Evolutionary conservation across 2,797 vertebrate species (phyloP), one percentile per base, ranked within the genome.

Genomic region (Champsocephalus esox): DNA sequence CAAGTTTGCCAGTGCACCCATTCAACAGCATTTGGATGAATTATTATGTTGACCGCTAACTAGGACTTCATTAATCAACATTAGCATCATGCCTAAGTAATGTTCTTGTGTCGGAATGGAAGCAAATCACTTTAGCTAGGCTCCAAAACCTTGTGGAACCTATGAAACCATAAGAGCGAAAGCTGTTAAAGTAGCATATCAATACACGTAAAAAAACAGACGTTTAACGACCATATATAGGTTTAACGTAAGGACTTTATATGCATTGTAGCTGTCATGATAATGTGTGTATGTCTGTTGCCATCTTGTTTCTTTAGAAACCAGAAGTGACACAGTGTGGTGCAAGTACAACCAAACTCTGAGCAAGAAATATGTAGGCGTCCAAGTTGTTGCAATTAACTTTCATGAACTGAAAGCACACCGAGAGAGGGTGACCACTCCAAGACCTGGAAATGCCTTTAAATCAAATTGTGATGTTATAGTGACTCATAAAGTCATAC

Each of bases 81-180:
- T 19, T 54, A 21, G 41, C 3, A 21, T 70, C 54, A 3, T 11
- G 74, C 51, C 60, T 71, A 46, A 52, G 62, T 44, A 34, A 63
- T 64, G 62, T 55, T 73, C 46, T 61, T 48, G 44, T 52, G 66
- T 64, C 21, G 52, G 51, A 62, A 51, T 54, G 32, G 54, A 58
- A 41, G 3, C 38, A 67, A 66, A 79, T 63, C 46, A 52, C 51
- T 51, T 52, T 14, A 76, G 57, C 19, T 32, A 56, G 4, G 11
- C 44, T 60, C 52, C 16, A 55, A 69, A 54, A 58, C 34, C 68
- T 21, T 28, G 51, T 21, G 44, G n/a, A 66, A 52, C 57, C 28
- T 17, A 11, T 55, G 7, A 56, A 64, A 64, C 14, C 45, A 61
- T 17, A 48, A 32, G 28, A 63, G 7, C 46, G 16, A n/a, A 71